Conservation (phyloP, 2,797 vertebrate species). For the Adrianichthys oophorus region DNA sequence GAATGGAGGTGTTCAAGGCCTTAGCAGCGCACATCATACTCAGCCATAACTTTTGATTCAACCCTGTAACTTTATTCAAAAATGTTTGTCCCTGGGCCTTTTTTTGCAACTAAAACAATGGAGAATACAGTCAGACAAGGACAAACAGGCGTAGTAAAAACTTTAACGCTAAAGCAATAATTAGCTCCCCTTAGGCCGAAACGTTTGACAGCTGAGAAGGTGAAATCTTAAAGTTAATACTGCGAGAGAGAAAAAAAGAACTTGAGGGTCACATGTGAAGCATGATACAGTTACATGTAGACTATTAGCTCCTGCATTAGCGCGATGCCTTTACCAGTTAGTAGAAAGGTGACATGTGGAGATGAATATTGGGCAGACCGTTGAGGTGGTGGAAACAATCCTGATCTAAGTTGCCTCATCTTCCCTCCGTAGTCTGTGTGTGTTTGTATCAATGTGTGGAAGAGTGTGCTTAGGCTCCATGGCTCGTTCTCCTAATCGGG, state of each 20-base stretch:
- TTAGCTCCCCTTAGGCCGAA: conserved; percentile 68
- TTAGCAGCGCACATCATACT: conserved; percentile 25
- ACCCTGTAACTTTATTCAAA: conserved; percentile 46
- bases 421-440: background rate
- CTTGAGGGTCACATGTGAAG: conserved; percentile 20
- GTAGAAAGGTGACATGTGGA: conserved; percentile 37
- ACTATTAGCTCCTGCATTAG: conserved; percentile 22
- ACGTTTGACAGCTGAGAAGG: conserved; percentile 51
- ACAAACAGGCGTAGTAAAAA: conserved; percentile 58
- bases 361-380: conserved; percentile 20
- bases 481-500: conserved; percentile 79
- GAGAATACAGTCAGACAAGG: conserved; percentile 60
- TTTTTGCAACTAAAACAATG: conserved; percentile 43
- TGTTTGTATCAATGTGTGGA: conserved; percentile 9
- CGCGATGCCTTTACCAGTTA: conserved; percentile 54
- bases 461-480: conserved; percentile 44
- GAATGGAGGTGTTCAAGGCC: conserved; percentile 28
- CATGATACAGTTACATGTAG: conserved; percentile 31
- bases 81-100: conserved; percentile 50
- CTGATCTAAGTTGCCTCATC: conserved; percentile 21
- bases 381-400: conserved; percentile 25
- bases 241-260: conserved; percentile 12
- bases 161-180: conserved; percentile 66
- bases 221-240: conserved; percentile 50
- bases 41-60: conserved; percentile 44